These are phyloP conservation scores for Emydura subglobosa DNA, from an alignment of 2,113 vertebrate genomes.

Conservation along the genomic window DNA sequence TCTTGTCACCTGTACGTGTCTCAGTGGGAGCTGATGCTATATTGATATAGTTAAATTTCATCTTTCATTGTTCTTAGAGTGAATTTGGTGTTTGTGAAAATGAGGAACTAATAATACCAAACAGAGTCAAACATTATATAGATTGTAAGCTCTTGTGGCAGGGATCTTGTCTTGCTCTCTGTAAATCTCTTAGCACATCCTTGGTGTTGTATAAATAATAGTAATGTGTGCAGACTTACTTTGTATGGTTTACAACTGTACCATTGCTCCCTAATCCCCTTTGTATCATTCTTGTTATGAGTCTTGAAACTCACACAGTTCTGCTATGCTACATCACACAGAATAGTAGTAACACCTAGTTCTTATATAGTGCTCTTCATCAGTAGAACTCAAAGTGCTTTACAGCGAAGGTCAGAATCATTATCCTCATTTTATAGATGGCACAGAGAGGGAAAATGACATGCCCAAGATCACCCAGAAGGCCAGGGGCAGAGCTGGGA, in stretches of 20 bases:
- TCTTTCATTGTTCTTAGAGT: background rate
- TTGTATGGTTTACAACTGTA: background rate
- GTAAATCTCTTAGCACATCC: background rate
- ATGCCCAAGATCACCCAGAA: background rate
- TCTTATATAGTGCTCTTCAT: background rate
- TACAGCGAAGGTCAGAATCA: background rate
- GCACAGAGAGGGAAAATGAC: background rate
- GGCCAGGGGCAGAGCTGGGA: background rate
- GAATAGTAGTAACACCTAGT: background rate
- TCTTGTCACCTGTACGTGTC: background rate
- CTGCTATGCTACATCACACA: background rate
- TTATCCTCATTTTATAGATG: background rate
- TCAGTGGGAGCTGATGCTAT: background rate
- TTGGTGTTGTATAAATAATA: background rate
- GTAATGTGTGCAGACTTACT: background rate
- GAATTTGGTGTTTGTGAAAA: background rate
- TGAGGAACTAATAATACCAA: background rate
- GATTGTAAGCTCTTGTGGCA: background rate
- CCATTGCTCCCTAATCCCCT: background rate
- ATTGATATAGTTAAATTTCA: background rate
- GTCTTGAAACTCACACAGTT: background rate
- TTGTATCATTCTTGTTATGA: background rate
- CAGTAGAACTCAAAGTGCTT: background rate
- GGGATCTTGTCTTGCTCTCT: background rate
- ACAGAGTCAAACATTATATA: background rate